These are phyloP conservation scores for Polia nebulosa DNA, from an alignment of 2,888 invertebrate species.

Conservation along the genomic window DNA sequence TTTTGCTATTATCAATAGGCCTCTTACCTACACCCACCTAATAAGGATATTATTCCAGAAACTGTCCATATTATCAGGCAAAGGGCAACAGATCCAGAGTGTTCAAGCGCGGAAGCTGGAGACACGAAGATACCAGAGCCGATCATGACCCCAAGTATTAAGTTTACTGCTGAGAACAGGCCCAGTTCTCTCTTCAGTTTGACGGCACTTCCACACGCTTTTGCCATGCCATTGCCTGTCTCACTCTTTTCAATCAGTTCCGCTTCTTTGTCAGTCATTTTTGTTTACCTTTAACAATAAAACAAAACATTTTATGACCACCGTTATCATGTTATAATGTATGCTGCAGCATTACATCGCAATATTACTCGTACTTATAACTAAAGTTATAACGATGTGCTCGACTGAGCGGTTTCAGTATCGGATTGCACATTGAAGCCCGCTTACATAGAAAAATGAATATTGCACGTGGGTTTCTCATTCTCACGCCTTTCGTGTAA, in stretches of 20 bases:
- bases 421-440: slow-evolving; percentile 24
- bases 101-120: slow-evolving; percentile 94
- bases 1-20: slow-evolving; percentile 52
- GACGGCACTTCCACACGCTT: slow-evolving; percentile 83
- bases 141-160: slow-evolving; percentile 97
- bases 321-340: slow-evolving; percentile 27
- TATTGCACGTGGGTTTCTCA: background rate
- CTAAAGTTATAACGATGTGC: slow-evolving; percentile 7
- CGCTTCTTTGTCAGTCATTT: slow-evolving; percentile 76
- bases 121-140: slow-evolving; percentile 97
- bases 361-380: slow-evolving; percentile 33
- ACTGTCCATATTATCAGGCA: slow-evolving; percentile 95
- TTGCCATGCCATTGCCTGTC: slow-evolving; percentile 67
- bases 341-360: slow-evolving; percentile 16
- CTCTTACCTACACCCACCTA: slow-evolving; percentile 92
- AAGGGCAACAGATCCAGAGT: slow-evolving; percentile 95
- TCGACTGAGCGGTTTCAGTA: slow-evolving; percentile 17
- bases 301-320: slow-evolving; percentile 32
- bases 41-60: slow-evolving; percentile 94
- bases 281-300: slow-evolving; percentile 70
- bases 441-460: slow-evolving; percentile 3
- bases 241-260: slow-evolving; percentile 72
- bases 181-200: slow-evolving; percentile 94
- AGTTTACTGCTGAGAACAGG: slow-evolving; percentile 95
- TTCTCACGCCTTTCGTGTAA: background rate